These are phyloP conservation scores for Parapristionchus giblindavisi DNA, from an alignment of 2,888 invertebrate species.

Conservation along the genomic window DNA sequence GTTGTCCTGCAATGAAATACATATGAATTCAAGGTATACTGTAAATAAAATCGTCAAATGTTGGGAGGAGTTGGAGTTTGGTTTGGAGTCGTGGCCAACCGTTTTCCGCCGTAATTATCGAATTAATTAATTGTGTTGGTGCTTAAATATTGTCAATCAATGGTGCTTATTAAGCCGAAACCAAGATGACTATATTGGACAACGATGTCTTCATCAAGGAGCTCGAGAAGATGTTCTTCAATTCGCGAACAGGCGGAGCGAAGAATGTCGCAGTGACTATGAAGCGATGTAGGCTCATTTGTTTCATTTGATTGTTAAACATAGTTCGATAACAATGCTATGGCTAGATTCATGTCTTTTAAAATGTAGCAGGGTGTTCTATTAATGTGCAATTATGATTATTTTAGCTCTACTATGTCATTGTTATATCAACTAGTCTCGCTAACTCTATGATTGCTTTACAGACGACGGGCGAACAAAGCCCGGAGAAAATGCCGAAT, in stretches of 20 bases:
- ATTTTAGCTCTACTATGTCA: neutral
- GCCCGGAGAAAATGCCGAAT: slow-evolving; percentile 63
- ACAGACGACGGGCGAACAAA: slow-evolving; percentile 72
- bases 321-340: neutral
- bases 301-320: neutral
- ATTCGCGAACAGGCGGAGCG: slow-evolving; percentile 76
- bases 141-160: neutral
- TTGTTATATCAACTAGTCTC: neutral
- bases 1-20: neutral
- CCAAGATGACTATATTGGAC: slow-evolving; percentile 35
- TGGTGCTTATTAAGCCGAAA: neutral
- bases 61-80: slow-evolving; percentile 13
- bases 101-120: neutral
- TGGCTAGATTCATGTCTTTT: neutral
- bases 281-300: slow-evolving; percentile 84
- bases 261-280: slow-evolving; percentile 82
- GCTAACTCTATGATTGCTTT: too few relatives aligned
- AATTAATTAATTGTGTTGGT: neutral
- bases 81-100: neutral
- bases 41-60: slow-evolving; percentile 27
- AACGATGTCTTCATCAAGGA: slow-evolving; percentile 81
- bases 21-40: neutral
- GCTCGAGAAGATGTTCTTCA: slow-evolving; percentile 85
- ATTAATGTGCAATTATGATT: neutral
- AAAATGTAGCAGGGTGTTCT: neutral